Evolutionary conservation across 2,888 invertebrate species (phyloP).

Genomic region (Acanthacorydalis orientalis): DNA sequence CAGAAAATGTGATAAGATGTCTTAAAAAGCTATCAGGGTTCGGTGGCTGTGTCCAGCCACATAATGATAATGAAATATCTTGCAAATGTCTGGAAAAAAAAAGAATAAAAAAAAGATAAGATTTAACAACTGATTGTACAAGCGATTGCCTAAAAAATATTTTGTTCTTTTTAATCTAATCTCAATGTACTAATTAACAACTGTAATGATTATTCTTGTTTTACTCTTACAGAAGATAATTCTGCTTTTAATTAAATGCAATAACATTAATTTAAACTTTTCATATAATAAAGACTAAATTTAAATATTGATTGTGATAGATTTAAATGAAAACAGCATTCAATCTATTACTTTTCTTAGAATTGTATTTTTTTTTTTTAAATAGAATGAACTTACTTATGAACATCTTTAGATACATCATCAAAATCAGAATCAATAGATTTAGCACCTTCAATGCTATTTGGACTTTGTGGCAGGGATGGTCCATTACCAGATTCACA

Average conservation of each 20-base stretch:
- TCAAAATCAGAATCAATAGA: constrained; percentile 75
- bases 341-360: neutral
- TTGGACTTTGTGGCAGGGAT: constrained; percentile 85
- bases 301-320: too few relatives aligned
- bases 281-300: too few relatives aligned
- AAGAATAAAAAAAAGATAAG: neutral
- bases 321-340: neutral
- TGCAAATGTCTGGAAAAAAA: constrained; percentile 24
- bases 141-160: neutral
- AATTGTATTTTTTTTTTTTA: neutral
- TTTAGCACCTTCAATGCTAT: constrained; percentile 70
- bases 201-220: neutral
- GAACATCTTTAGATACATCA: constrained; percentile 32
- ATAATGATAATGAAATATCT: constrained; percentile 60
- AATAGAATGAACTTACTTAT: constrained; percentile 14
- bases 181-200: neutral
- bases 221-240: neutral
- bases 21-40: constrained; percentile 34
- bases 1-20: constrained; percentile 39
- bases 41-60: constrained; percentile 45
- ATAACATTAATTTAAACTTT: too few relatives aligned
- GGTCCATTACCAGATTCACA: constrained; percentile 93
- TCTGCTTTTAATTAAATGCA: too few relatives aligned
- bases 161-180: constrained; percentile 10
- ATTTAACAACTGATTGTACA: neutral